Conservation (phyloP, 2,113 vertebrate genomes). For the Cavia aperea region DNA sequence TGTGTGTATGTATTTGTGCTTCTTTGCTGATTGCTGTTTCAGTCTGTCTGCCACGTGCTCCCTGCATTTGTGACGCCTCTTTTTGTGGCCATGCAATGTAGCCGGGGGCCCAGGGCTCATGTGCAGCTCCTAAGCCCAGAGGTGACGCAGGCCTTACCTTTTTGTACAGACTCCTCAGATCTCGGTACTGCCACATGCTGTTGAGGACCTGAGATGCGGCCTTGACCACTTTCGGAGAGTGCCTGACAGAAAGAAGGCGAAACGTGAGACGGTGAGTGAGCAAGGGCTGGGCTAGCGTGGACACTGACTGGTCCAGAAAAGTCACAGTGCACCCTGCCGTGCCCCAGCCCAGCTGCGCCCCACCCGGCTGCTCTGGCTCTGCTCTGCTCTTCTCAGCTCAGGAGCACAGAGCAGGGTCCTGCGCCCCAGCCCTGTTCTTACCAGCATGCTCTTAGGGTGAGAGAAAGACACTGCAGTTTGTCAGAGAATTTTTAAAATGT, state of each 20-base stretch:
- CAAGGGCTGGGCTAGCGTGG: not conserved
- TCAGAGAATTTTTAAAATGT: not conserved
- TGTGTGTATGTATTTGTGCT: not conserved
- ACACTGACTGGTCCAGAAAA: not conserved
- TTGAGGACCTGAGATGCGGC: conserved; percentile 99
- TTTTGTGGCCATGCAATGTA: accelerated
- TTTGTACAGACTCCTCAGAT: conserved; percentile 98
- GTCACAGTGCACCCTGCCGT: not conserved
- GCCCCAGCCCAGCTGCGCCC: not conserved
- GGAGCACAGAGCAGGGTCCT: not conserved
- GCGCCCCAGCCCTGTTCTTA: not conserved
- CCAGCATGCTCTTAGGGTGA: accelerated
- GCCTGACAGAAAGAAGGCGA: conserved; percentile 79
- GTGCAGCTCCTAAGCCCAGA: not conserved
- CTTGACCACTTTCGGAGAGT: conserved; percentile 99
- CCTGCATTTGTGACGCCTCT: not conserved
- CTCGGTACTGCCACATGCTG: conserved; percentile 99
- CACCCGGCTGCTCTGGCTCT: not conserved
- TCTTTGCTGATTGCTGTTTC: not conserved
- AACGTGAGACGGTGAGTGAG: conserved; percentile 42
- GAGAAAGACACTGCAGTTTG: not conserved
- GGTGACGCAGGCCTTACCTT: conserved; percentile 85
- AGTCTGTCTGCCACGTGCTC: not conserved
- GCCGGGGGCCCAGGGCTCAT: not conserved
- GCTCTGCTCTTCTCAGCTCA: not conserved